Evolutionary conservation across 2,797 vertebrate genomes (phyloP), one percentile per base, ranked within the genome.

Genomic region (Poecile montanus): DNA sequence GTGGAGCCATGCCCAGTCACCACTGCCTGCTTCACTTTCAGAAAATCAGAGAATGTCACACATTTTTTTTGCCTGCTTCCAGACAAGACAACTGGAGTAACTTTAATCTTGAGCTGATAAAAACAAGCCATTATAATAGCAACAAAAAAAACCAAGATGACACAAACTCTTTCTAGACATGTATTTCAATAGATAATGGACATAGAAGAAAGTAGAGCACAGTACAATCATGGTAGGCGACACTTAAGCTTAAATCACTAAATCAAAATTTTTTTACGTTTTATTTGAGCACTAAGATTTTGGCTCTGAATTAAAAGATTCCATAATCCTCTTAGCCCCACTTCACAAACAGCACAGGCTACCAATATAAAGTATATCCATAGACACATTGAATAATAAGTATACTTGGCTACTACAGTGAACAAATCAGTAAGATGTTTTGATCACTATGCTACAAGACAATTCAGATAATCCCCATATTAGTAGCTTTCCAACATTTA

Each of bases 351-450:
- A 81, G 51, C 44, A 76, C 56, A 84, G 36, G 12, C 74, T 89
- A 88, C 42, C n/a, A 62, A 56, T 65, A 88, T 71, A 85, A 96
- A 88, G 88, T 45, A 89, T 73, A 82, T 72, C 44, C 44, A 67
- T 11, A 62, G 42, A 61, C 32, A 88, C 32, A 48, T 1, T 86
- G 62, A 84, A 54, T 79, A 91, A 14, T 62, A 85, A 89, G 62
- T 85, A 34, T 47, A 90, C 72, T 73, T 77, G 47, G 54, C 54
- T 93, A 93, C 67, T 79, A 76, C 32, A 47, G 77, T 73, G 80
- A 96, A 91, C 71, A 88, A 66, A 73, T 93, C 47, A 82, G 60
- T 93, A 93, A 57, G 36, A 66, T 84, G 16, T 81, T 93, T 93
- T 82, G 56, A 87, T 77, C 58, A 71, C 85, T 74, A 85, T 18